phyloP scores from a whole-genome alignment of 92 coral and sea anemone genomes.

The Umimayanthus kanabou region DNA sequence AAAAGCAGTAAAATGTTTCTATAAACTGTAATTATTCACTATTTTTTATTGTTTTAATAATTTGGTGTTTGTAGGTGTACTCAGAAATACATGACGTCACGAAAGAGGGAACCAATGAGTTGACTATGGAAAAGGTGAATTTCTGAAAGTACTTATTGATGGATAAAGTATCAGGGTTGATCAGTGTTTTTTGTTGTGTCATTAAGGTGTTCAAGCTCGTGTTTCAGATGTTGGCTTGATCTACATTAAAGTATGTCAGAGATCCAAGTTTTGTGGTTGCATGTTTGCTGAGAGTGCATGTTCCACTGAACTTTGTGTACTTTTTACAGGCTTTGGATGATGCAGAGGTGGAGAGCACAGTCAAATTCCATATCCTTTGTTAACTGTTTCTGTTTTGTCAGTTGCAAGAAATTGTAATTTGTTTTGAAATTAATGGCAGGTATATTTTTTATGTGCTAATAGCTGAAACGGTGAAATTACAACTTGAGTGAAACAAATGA shows the following conservation, averaged over 20 bases:
- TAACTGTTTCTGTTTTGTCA: neutral
- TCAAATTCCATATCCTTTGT: conserved; percentile 91
- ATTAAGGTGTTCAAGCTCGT: too few species aligned
- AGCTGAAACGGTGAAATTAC: too few species aligned
- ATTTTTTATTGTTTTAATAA: neutral
- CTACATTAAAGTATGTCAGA: too few species aligned
- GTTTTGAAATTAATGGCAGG: neutral
- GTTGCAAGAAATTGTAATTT: too few species aligned
- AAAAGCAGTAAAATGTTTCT: neutral
- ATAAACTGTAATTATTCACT: neutral
- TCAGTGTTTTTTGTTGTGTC: neutral
- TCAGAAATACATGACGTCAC: conserved; percentile 70
- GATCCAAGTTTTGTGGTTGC: too few species aligned
- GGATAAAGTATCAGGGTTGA: neutral
- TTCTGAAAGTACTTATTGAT: neutral
- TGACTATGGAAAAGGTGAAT: conserved; percentile 72
- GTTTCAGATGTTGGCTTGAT: too few species aligned
- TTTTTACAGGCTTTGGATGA: conserved; percentile 85
- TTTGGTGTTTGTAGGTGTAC: conserved; percentile 64
- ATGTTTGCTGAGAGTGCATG: neutral
- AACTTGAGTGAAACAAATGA: too few species aligned
- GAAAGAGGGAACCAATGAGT: conserved; percentile 39
- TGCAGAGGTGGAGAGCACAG: conserved; percentile 64
- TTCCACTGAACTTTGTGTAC: neutral
- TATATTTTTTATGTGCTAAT: too few species aligned